A percentile compares a stretch with the other conserved stretches of the same genome.
These are phyloP conservation scores for Drosophila pachea DNA, from an alignment of 1,140 invertebrate species.

Conservation along the genomic window DNA sequence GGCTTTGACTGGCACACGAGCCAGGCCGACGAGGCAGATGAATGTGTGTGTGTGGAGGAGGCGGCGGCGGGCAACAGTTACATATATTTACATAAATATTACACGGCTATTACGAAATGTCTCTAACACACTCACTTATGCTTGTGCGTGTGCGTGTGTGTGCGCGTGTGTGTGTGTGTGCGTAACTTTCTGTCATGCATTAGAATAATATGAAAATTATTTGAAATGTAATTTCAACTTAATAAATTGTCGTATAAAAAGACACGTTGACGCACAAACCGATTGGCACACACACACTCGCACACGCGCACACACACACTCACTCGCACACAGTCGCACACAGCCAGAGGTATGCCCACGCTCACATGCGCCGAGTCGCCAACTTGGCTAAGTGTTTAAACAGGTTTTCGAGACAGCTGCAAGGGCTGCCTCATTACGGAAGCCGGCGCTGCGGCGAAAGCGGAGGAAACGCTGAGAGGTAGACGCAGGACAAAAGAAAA, in stretches of 20 bases:
- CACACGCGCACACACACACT: constrained; percentile 1
- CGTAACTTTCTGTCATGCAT: constrained; percentile 35
- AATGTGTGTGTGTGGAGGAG: not conserved
- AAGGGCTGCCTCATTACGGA: constrained; percentile 47
- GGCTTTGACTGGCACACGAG: constrained; percentile 34
- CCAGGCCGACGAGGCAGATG: constrained; percentile 2
- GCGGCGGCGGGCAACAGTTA: constrained; percentile 47
- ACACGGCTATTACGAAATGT: constrained; percentile 62
- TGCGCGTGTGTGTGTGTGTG: constrained; percentile 27
- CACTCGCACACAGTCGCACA: constrained; percentile 1
- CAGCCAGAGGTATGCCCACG: not conserved
- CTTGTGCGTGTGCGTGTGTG: constrained; percentile 3
- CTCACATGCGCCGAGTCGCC: not conserved
- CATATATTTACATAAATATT: constrained; percentile 73
- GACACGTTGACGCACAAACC: not conserved
- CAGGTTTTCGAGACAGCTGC: constrained; percentile 17
- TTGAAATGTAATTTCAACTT: constrained; percentile 76
- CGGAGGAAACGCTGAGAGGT: not conserved
- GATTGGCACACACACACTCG: not conserved
- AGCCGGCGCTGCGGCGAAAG: constrained; percentile 12
- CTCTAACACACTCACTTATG: constrained; percentile 18
- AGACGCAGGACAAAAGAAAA: constrained; percentile 8
- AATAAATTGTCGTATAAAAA: constrained; percentile 69
- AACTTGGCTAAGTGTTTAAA: constrained; percentile 45
- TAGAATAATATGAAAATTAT: constrained; percentile 75